Percentiles rank a stretch among this genome's conserved stretches.
Conservation (phyloP, 2,113 vertebrate species). For the Dascyllus trimaculatus region DNA sequence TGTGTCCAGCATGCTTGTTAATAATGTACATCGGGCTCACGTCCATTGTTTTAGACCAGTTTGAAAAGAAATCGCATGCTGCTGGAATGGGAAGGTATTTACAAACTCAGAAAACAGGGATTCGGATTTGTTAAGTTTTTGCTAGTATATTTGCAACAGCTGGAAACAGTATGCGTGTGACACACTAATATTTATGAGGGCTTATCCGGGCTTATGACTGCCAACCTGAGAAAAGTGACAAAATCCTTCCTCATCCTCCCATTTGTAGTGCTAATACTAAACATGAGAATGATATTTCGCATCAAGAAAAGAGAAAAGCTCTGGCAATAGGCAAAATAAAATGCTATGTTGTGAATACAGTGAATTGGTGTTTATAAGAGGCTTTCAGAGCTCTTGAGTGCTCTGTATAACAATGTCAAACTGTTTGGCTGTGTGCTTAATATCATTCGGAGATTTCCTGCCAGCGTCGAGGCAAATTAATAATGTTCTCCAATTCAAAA, state of each 20-base stretch:
- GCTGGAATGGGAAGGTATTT: slow-evolving; percentile 43
- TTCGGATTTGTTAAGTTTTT: slow-evolving; percentile 58
- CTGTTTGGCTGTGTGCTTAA: slow-evolving; percentile 37
- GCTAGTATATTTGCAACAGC: slow-evolving; percentile 61
- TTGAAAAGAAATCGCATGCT: slow-evolving; percentile 29
- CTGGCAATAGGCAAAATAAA: slow-evolving; percentile 51
- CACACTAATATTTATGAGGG: slow-evolving; percentile 77
- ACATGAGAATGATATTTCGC: slow-evolving; percentile 66
- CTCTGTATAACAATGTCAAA: slow-evolving; percentile 40
- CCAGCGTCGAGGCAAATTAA: slow-evolving; percentile 34
- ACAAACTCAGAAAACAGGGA: slow-evolving; percentile 31
- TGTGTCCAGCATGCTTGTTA: slow-evolving; percentile 37
- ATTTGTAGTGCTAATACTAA: slow-evolving; percentile 64
- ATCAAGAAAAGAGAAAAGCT: slow-evolving; percentile 63
- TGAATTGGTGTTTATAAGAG: slow-evolving; percentile 67
- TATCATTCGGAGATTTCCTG: slow-evolving; percentile 51
- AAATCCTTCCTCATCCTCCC: slow-evolving; percentile 79
- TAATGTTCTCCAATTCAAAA: slow-evolving; percentile 26
- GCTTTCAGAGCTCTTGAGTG: slow-evolving; percentile 54
- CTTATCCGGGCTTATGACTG: slow-evolving; percentile 77
- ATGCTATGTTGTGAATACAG: slow-evolving; percentile 48
- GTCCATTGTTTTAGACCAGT: slow-evolving; percentile 22
- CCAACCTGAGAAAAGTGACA: slow-evolving; percentile 75
- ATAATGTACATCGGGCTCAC: slow-evolving; percentile 30
- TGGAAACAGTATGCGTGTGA: slow-evolving; percentile 69